Base-by-base conservation (phyloP, 2,797 vertebrate genomes). In the Notoglanidium macrostoma region DNA sequence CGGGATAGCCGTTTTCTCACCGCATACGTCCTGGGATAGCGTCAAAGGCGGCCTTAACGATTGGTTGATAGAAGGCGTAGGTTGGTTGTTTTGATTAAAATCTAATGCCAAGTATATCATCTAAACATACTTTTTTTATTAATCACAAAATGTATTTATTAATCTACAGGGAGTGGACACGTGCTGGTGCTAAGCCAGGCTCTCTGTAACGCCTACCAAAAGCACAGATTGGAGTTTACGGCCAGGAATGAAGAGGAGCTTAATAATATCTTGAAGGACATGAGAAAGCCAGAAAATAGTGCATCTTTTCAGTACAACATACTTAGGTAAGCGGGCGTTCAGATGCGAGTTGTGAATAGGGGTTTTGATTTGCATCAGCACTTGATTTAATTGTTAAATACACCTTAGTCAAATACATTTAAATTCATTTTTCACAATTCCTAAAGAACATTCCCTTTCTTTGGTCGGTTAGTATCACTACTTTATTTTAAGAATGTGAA, bases 1-100 rank as follows among this genome's bases (percentile, higher is more conserved):
- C 4, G 94, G 98, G 23, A 95, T 98, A 0, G 97, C 94, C 0
- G 91, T 99, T 87, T 99, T 98, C 91, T 99, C 98, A n/a, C 98
- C 98, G 0, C 98, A 99, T 90, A 99, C 98, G 0, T 96, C 97
- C 0, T 98, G 96, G 79, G 98, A 99, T 80, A 97, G 96, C 0
- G 80, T 96, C 2, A 96, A 95, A 85, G 96, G 95, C 0, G 98
- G 98, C 0, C 95, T 99, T 49, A 99, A 99, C 26, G 95, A 94
- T 92, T 99, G 98, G 98, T 93, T 99, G 54, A 89, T 96, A 0
- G 96, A 94, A 80, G 98, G 96, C 78, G 94, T 99, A 1, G 98
- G 98, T 99, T 93, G 97, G 96, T 90, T 46, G 88, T 91, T 91
- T 90, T 63, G 21, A 81, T 91, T 86, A 1, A 76, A 9, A 82